A percentile compares a stretch with the other conserved stretches of the same genome.
Conservation (phyloP, 1,140 invertebrate genomes). For the Telenomus remus region DNA sequence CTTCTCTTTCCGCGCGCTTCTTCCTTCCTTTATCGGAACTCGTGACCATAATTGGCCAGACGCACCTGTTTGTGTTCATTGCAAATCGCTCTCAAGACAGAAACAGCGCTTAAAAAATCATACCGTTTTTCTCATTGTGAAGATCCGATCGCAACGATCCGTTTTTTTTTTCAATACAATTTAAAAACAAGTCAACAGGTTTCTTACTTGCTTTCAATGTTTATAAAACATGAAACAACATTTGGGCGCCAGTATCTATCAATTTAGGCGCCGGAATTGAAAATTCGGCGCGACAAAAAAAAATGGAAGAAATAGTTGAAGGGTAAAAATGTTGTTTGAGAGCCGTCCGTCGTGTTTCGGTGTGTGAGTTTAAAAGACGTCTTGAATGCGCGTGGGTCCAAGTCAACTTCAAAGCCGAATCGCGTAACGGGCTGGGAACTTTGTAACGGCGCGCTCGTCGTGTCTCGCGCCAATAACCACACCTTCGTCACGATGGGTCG, state of each 20-base stretch:
- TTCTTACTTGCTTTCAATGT: too few species aligned
- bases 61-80: slow-evolving; percentile 27
- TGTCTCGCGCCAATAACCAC: slow-evolving; percentile 14
- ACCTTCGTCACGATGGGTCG: slow-evolving; percentile 28
- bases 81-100: slow-evolving; percentile 1
- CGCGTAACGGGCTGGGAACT: slow-evolving; percentile 12
- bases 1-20: slow-evolving; percentile 1
- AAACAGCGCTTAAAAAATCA: neutral
- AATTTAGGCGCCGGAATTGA: too few species aligned
- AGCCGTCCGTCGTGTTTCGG: too few species aligned
- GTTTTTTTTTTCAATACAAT: too few species aligned
- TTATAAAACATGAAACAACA: too few species aligned
- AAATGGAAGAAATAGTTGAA: too few species aligned
- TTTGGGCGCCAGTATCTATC: too few species aligned
- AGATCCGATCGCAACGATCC: too few species aligned
- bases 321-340: too few species aligned
- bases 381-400: slow-evolving; percentile 26
- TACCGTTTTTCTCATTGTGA: neutral
- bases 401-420: slow-evolving; percentile 21
- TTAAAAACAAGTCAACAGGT: too few species aligned
- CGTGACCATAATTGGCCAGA: slow-evolving; percentile 39
- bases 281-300: too few species aligned
- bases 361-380: slow-evolving; percentile 9
- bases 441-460: slow-evolving; percentile 12
- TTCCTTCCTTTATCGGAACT: slow-evolving; percentile 13